These are phyloP conservation scores for Seriola aureovittata DNA, from an alignment of 2,113 vertebrate genomes.

Conservation along the genomic window DNA sequence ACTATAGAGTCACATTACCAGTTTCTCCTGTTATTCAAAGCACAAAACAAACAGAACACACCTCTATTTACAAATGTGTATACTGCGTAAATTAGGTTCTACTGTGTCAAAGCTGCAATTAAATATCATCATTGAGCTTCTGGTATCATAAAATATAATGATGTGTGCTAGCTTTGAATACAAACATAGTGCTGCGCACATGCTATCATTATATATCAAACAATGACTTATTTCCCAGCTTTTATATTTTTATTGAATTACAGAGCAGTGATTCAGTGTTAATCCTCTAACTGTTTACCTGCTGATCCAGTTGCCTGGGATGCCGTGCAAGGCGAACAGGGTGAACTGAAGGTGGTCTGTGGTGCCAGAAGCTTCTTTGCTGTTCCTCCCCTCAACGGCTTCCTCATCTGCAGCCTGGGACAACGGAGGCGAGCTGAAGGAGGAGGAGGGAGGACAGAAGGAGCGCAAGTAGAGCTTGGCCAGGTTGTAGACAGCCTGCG, in stretches of 20 bases:
- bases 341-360: slow-evolving; percentile 96
- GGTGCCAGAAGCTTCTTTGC: slow-evolving; percentile 90
- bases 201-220: not conserved
- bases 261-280: not conserved
- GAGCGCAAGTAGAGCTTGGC: slow-evolving; percentile 89
- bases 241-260: not conserved
- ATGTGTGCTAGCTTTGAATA: not conserved
- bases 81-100: not conserved
- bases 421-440: slow-evolving; percentile 44
- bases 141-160: not conserved
- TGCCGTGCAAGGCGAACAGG: slow-evolving; percentile 93
- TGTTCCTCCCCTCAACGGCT: slow-evolving; percentile 57
- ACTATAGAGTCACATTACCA: not conserved
- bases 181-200: not conserved
- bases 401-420: slow-evolving; percentile 47
- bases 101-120: too few species aligned
- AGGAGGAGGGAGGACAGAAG: slow-evolving; percentile 79
- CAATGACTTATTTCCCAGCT: not conserved
- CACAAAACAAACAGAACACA: not conserved
- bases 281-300: slow-evolving; percentile 83
- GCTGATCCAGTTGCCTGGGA: slow-evolving; percentile 92
- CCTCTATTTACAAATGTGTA: not conserved
- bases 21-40: not conserved
- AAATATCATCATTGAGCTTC: not conserved
- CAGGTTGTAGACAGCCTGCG: slow-evolving; percentile 90